These are phyloP conservation scores for Hippocampus barbouri DNA, from an alignment of 2,113 vertebrate species.

Conservation along the genomic window DNA sequence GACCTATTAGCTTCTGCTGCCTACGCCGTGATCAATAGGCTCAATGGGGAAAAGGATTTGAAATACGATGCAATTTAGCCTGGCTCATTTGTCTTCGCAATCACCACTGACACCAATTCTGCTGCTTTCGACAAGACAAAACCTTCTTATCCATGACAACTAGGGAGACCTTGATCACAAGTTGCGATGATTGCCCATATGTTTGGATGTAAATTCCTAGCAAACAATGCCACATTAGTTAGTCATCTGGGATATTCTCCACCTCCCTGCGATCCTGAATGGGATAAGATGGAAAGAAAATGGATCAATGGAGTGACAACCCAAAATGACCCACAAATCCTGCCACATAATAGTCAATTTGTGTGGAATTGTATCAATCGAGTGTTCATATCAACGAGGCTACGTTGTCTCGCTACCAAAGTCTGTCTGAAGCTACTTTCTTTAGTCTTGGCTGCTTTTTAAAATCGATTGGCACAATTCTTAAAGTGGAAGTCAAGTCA, in stretches of 20 bases:
- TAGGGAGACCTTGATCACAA: not conserved
- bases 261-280: not conserved
- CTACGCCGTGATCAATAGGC: slow-evolving; percentile 53
- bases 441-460: too few species aligned
- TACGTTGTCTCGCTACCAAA: too few species aligned
- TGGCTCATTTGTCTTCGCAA: slow-evolving; percentile 55
- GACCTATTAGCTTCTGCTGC: slow-evolving; percentile 30
- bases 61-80: slow-evolving; percentile 53
- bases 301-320: not conserved
- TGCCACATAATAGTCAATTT: too few species aligned
- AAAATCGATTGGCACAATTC: too few species aligned
- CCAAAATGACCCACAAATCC: too few species aligned
- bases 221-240: not conserved
- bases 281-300: not conserved
- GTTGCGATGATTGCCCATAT: not conserved
- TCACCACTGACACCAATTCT: slow-evolving; percentile 43
- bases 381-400: too few species aligned
- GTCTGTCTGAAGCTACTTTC: too few species aligned
- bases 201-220: not conserved
- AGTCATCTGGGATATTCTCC: not conserved
- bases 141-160: not conserved
- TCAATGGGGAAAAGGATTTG: slow-evolving; percentile 46
- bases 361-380: too few species aligned
- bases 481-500: too few species aligned
- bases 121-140: not conserved